Percentiles rank a stretch among this genome's conserved stretches.
Evolutionary conservation across 1,140 invertebrate species (phyloP).

Genomic region (Pararge aegeria): DNA sequence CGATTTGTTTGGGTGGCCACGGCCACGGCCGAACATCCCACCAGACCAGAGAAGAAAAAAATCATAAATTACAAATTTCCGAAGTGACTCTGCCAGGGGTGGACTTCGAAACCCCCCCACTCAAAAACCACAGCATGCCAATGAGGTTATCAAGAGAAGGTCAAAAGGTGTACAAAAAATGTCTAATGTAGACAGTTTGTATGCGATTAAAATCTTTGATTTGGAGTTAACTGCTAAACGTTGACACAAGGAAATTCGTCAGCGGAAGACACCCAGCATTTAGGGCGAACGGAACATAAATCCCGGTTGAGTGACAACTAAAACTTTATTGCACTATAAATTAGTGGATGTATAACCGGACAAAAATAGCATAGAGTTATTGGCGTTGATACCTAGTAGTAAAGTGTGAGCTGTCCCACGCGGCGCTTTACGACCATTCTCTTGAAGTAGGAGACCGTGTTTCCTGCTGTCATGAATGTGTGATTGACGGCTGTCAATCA

Average conservation of each 20-base stretch:
- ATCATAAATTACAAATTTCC: too few relatives aligned
- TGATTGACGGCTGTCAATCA: slow-evolving; percentile 1
- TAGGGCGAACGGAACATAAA: slow-evolving; percentile 68
- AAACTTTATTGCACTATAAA: slow-evolving; percentile 76
- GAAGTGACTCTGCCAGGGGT: too few relatives aligned
- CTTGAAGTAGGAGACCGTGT: slow-evolving; percentile 27
- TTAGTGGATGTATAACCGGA: slow-evolving; percentile 63
- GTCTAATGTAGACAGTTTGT: not conserved
- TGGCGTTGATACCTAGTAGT: slow-evolving; percentile 59
- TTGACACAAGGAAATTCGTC: slow-evolving; percentile 72
- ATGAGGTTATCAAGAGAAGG: too few relatives aligned
- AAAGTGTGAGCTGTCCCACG: slow-evolving; percentile 66
- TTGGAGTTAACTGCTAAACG: slow-evolving; percentile 54
- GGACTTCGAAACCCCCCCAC: too few relatives aligned
- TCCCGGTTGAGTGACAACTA: slow-evolving; percentile 71
- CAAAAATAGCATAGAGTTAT: slow-evolving; percentile 61
- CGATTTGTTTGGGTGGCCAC: too few relatives aligned
- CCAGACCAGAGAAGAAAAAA: too few relatives aligned
- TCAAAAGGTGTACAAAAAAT: too few relatives aligned
- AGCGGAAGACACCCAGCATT: slow-evolving; percentile 74
- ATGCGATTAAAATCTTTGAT: not conserved
- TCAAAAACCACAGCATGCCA: too few relatives aligned
- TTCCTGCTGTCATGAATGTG: slow-evolving; percentile 14
- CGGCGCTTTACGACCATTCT: slow-evolving; percentile 41
- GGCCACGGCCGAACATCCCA: too few relatives aligned